Conservation (phyloP, 2,797 vertebrate genomes). For the Pangasius krempfi region DNA sequence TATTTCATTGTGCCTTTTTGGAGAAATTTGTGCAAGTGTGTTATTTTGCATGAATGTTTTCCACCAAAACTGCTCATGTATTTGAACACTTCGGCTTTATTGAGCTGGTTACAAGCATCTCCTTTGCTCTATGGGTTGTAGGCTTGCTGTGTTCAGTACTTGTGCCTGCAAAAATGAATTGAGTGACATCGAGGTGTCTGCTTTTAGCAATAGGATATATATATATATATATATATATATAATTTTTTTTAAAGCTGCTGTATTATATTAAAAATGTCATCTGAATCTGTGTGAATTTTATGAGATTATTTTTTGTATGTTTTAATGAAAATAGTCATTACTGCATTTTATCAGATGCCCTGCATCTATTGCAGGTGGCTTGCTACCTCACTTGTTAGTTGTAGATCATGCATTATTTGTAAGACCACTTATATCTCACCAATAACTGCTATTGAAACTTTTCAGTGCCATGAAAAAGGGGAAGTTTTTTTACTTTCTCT, state of each 20-base stretch:
- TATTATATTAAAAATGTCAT: conserved; percentile 68
- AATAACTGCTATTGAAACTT: background rate
- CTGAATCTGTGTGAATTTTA: background rate
- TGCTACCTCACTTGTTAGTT: background rate
- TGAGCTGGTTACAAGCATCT: conserved; percentile 42
- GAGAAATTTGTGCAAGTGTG: conserved; percentile 8
- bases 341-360: background rate
- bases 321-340: background rate
- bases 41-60: background rate
- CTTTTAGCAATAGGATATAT: conserved; percentile 55
- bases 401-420: background rate
- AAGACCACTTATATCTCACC: background rate
- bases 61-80: background rate
- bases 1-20: conserved; percentile 37
- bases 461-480: background rate
- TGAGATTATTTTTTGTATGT: background rate
- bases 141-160: conserved; percentile 34
- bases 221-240: conserved; percentile 42
- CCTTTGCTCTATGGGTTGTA: conserved; percentile 19
- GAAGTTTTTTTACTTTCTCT: background rate
- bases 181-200: conserved; percentile 53
- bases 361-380: background rate
- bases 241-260: conserved; percentile 26
- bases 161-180: conserved; percentile 37
- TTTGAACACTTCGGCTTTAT: background rate